phyloP scores from a whole-genome alignment of 2,888 invertebrate species.

The Antheraea yamamai region DNA sequence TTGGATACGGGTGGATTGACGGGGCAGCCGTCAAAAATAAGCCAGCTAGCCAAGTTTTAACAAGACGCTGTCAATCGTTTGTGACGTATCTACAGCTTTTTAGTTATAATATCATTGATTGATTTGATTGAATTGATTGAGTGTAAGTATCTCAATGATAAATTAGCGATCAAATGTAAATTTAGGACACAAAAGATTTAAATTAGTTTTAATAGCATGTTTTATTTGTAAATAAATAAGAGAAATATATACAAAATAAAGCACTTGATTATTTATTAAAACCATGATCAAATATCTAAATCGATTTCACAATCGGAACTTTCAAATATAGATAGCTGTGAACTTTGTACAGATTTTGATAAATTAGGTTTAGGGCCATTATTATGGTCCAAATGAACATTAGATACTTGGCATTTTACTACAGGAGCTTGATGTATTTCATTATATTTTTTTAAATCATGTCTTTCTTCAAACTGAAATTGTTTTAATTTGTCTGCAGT shows the following conservation, averaged over 20 bases:
- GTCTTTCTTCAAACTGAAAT: constrained; percentile 59
- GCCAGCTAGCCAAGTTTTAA: no score
- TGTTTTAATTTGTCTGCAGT: constrained; percentile 59
- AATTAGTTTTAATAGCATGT: neutral
- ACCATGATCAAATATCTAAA: constrained; percentile 67
- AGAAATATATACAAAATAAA: neutral
- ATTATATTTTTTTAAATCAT: constrained; percentile 61
- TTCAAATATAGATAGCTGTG: constrained; percentile 78
- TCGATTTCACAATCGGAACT: constrained; percentile 78
- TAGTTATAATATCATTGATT: no score
- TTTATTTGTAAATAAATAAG: neutral
- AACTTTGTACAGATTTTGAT: constrained; percentile 42
- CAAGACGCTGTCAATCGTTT: no score
- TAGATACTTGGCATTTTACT: constrained; percentile 29
- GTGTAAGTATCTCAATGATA: neutral
- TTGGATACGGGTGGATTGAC: no score
- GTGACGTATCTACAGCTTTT: no score
- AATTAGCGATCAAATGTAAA: neutral
- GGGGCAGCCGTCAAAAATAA: no score
- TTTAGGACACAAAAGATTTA: neutral
- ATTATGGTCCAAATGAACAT: constrained; percentile 38
- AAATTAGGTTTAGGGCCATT: constrained; percentile 36
- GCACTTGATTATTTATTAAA: constrained; percentile 12
- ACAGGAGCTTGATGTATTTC: constrained; percentile 36
- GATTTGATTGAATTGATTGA: no score